These are phyloP conservation scores for Scotopteryx bipunctaria DNA, from an alignment of 2,888 invertebrate genomes.

Conservation along the genomic window DNA sequence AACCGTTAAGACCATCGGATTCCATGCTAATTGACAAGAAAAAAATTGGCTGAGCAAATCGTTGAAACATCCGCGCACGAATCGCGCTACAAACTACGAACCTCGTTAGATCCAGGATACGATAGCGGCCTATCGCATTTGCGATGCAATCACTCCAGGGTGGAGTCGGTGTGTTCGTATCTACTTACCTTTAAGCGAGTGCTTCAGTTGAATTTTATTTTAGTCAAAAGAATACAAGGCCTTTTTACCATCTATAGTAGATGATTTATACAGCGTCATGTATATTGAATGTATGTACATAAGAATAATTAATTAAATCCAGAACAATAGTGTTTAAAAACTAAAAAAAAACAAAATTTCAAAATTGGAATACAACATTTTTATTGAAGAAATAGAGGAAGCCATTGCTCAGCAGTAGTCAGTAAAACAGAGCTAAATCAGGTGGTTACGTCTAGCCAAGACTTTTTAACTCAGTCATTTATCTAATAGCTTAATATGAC, in stretches of 20 bases:
- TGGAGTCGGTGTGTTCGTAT: conserved; percentile 20
- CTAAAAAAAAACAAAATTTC: too few species aligned
- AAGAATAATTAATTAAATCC: too few species aligned
- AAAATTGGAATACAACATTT: too few species aligned
- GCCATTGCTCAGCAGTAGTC: too few species aligned
- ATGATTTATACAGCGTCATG: too few species aligned
- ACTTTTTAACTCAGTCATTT: conserved; percentile 8
- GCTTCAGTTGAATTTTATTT: neutral
- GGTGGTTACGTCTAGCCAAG: too few species aligned
- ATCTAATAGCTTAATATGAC: conserved; percentile 55
- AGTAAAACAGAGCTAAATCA: too few species aligned
- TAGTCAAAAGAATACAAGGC: neutral
- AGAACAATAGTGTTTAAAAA: too few species aligned
- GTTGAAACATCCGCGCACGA: conserved; percentile 55
- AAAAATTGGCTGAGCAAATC: conserved; percentile 58
- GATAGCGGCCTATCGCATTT: conserved; percentile 52
- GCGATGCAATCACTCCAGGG: conserved; percentile 37
- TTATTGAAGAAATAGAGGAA: too few species aligned
- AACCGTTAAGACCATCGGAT: conserved; percentile 27
- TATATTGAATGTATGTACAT: too few species aligned
- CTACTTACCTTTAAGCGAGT: conserved; percentile 14
- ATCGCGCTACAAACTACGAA: conserved; percentile 43
- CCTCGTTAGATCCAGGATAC: conserved; percentile 53
- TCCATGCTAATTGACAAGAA: conserved; percentile 53
- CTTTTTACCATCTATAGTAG: too few species aligned